phyloP scores from a whole-genome alignment of 2,888 invertebrate species.

The Drosophila merina region DNA sequence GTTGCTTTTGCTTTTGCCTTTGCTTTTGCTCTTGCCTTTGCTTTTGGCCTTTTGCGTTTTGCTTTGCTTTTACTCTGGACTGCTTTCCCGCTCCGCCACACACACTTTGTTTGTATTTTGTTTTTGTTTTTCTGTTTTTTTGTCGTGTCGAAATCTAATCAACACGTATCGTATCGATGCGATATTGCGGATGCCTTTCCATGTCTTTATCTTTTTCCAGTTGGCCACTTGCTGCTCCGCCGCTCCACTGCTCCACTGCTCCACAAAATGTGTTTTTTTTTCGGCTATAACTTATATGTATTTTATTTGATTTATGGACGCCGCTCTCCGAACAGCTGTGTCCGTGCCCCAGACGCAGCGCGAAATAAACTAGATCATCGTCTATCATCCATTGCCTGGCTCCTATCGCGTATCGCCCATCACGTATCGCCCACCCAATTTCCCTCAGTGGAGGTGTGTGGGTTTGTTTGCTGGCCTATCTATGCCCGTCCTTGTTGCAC shows the following conservation, averaged over 20 bases:
- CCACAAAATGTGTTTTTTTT: background rate
- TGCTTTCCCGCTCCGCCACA: constrained; percentile 47
- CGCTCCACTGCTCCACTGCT: constrained; percentile 4
- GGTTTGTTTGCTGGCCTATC: background rate
- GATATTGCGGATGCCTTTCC: constrained; percentile 43
- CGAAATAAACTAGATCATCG: background rate
- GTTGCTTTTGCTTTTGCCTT: constrained; percentile 23
- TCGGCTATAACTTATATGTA: constrained; percentile 1
- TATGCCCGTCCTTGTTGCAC: constrained; percentile 7
- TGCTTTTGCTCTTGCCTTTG: constrained; percentile 34
- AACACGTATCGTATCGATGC: constrained; percentile 65
- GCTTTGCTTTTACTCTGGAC: constrained; percentile 48
- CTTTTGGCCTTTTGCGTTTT: constrained; percentile 40
- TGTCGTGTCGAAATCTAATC: constrained; percentile 71
- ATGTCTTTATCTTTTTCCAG: constrained; percentile 55
- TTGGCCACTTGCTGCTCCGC: constrained; percentile 1
- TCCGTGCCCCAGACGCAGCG: background rate
- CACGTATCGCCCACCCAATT: background rate
- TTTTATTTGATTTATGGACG: constrained; percentile 4
- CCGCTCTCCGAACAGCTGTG: background rate
- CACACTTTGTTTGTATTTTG: constrained; percentile 14
- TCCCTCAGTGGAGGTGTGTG: constrained; percentile 18
- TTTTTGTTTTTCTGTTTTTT: constrained; percentile 6
- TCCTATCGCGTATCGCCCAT: too few species aligned
- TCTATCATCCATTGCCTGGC: too few species aligned